Base-by-base conservation (phyloP, 2,797 vertebrate species). In the Rallus crepitans region DNA sequence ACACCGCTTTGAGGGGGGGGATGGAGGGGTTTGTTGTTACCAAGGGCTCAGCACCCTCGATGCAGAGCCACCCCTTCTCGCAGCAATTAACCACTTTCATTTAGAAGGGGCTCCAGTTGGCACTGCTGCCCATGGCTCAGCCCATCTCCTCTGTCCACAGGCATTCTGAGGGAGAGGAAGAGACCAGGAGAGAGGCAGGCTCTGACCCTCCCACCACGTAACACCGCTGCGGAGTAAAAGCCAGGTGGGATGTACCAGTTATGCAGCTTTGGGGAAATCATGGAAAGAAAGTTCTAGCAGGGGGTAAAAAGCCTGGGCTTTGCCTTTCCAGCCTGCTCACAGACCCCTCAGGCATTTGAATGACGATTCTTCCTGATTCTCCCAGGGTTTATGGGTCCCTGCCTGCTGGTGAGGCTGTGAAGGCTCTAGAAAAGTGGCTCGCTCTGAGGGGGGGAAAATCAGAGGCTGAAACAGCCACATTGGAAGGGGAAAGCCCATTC, bases 131-230 rank as follows among this genome's bases (percentile, higher is more conserved):
- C 47, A 60, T 52, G 47, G 76, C 70, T 94, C 59, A 93, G 53
- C 31, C 48, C 33, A 1, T 64, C 68, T 81, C 25, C 78, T 94
- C 82, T 73, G 33, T 83, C 69, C 83, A 60, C 90, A 97, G 97
- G 79, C n/a, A 96, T 20, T 61, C 94, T 0, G 72, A 96, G 69
- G 96, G 73, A 92, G 96, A 96, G 39, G 95, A 97, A 57, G 97
- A 92, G 63, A 63, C 64, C 71, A 30, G 42, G 28, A 89, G 39
- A 56, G 94, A 97, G 21, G 33, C 68, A 61, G 80, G 37, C 68
- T 87, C 95, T 4, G 75, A 94, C 15, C 12, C 88, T 50, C 15
- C 2, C 0, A 0, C 87, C 93, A 96, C 96, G 0, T 97, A 85
- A 84, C 53, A 13, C 25, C 0, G 0, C 75, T 55, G 7, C 0